Conservation (phyloP, 2,797 vertebrate species). For the Pampus argenteus region DNA sequence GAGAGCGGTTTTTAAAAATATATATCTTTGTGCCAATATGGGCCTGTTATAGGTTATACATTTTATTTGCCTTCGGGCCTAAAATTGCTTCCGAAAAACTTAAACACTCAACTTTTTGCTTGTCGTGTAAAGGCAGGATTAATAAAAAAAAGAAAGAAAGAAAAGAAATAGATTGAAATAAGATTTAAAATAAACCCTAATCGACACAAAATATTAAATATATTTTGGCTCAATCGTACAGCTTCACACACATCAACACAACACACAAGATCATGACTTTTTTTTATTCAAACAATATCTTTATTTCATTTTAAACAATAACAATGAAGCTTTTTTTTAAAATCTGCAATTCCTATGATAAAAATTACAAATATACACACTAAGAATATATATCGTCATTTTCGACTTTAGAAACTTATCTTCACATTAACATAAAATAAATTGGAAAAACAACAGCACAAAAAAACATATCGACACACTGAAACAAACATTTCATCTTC, state of each 20-base stretch:
- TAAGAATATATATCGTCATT: background rate
- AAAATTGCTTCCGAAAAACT: background rate
- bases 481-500: background rate
- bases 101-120: background rate
- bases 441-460: too few species aligned
- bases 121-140: background rate
- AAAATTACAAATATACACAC: background rate
- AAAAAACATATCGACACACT: too few species aligned
- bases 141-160: background rate
- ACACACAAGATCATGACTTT: fast-evolving
- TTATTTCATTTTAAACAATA: background rate
- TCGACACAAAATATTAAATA: background rate
- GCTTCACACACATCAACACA: background rate
- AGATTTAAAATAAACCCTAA: background rate
- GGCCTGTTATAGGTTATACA: background rate
- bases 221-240: background rate
- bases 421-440: background rate
- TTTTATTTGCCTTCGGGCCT: background rate
- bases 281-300: too few species aligned
- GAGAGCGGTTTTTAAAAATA: background rate
- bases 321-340: fast-evolving
- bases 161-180: background rate
- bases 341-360: background rate
- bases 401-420: background rate
- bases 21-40: slow-evolving; percentile 2